These are phyloP conservation scores for Heterotilapia buettikoferi DNA, from an alignment of 2,113 vertebrate species.

Conservation along the genomic window DNA sequence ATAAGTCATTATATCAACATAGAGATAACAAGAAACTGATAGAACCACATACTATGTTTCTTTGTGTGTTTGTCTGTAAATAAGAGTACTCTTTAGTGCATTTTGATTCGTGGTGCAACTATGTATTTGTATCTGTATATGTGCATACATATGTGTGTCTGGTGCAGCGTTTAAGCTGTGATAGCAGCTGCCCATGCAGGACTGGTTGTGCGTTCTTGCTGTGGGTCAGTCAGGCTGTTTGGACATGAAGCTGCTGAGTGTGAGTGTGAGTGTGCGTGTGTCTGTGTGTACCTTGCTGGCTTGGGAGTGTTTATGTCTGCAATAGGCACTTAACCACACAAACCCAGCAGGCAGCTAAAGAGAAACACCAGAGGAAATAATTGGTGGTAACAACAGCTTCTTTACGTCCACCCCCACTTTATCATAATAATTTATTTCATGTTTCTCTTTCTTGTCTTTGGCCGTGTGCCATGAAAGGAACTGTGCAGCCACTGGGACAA, in stretches of 20 bases:
- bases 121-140: neutral
- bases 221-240: conserved; percentile 48
- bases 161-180: conserved; percentile 1
- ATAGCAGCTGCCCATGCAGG: conserved; percentile 42
- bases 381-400: conserved; percentile 21
- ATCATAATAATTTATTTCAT: conserved; percentile 16
- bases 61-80: neutral
- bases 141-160: neutral
- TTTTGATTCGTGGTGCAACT: neutral
- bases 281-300: conserved; percentile 20
- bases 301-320: conserved; percentile 48
- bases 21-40: neutral
- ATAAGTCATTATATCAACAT: neutral
- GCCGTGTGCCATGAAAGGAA: neutral
- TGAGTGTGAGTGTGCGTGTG: conserved; percentile 13
- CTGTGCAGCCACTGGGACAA: neutral
- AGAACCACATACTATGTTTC: neutral
- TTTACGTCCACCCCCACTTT: neutral
- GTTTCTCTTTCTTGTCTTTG: neutral
- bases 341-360: conserved; percentile 35
- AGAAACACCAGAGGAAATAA: conserved; percentile 21
- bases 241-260: conserved; percentile 21
- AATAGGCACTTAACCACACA: conserved; percentile 45
- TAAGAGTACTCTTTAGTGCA: neutral
- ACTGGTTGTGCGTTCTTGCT: conserved; percentile 33